A percentile compares a stretch with the other conserved stretches of the same genome.
Evolutionary conservation across 2,888 invertebrate genomes (phyloP).

Genomic region (Drosophila mettleri): DNA sequence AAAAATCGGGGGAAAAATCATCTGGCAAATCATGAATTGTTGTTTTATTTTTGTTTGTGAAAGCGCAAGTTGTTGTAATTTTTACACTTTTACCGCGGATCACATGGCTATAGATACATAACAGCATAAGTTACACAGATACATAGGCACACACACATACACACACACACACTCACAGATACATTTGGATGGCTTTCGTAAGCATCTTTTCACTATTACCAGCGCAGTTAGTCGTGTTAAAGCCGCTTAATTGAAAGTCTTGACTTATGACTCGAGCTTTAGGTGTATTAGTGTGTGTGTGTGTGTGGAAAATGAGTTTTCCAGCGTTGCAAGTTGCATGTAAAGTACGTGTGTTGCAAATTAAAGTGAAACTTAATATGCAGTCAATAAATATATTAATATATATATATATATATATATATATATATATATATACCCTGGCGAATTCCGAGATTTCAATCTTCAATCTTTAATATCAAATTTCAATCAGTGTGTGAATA

Average conservation of each 20-base stretch:
- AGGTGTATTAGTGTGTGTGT: constrained; percentile 3
- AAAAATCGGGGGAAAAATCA: constrained; percentile 30
- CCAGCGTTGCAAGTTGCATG: constrained; percentile 43
- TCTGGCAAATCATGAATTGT: constrained; percentile 33
- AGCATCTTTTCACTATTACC: constrained; percentile 69
- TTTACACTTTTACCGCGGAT: constrained; percentile 72
- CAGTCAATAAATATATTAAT: constrained; percentile 12
- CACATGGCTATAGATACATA: constrained; percentile 25
- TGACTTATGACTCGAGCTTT: constrained; percentile 71
- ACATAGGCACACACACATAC: not conserved
- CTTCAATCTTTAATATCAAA: not conserved
- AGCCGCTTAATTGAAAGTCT: constrained; percentile 80
- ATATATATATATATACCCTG: not conserved
- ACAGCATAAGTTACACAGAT: constrained; percentile 15
- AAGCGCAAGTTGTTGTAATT: constrained; percentile 75
- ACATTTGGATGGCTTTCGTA: constrained; percentile 52
- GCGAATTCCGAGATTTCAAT: not conserved
- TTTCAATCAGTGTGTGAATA: constrained; percentile 7
- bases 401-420: not conserved
- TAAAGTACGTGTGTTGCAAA: constrained; percentile 29
- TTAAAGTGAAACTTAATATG: constrained; percentile 54
- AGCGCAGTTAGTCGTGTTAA: constrained; percentile 53
- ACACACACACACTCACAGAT: constrained; percentile 21
- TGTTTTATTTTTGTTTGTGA: constrained; percentile 58
- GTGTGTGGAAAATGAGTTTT: constrained; percentile 55